Evolutionary conservation across 2,797 vertebrate genomes (phyloP), one percentile per base, ranked within the genome.

Genomic region (Dipus sagitta): DNA sequence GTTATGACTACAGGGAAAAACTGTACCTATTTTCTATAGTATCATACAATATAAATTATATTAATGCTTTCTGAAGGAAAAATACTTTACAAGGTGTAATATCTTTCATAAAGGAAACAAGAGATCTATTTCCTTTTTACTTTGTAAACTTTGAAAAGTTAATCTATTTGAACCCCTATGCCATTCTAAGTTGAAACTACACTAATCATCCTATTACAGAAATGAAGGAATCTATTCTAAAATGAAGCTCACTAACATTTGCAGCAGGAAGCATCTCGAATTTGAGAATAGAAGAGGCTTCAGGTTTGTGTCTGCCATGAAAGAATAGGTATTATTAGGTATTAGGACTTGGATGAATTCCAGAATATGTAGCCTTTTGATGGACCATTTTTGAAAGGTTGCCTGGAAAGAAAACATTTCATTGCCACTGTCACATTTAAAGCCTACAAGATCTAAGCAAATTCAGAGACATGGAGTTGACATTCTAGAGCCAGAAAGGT

Each of bases 61-160:
- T 60, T 90, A 84, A 88, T 93, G 79, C 13, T 89, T 92, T 71
- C 84, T 90, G 68, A 90, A 92, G 92, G 54, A 95, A 86, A 90
- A 17, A 82, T n/a, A 68, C 88, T 76, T 78, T 93, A 93, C 6
- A 90, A 85, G n/a, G 6, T 17, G 81, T 75, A 52, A 8, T 60
- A 83, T 85, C 65, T 92, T 68, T 72, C 54, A 92, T 17, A 91
- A 90, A 96, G 86, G 52, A 58, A 71, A 15, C 38, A 24, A 83
- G 58, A 84, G n/a, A 89, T 68, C 24, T 92, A 23, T 78, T 86
- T 38, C 9, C 14, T 89, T 93, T 65, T 93, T 47, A 92, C 34
- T 92, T 65, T 90, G 32, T 83, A 82, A 92, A 94, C 52, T 81
- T 79, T 71, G 47, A 86, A 72, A 88, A 86, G 87, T 84, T 64